phyloP scores from a whole-genome alignment of 2,113 vertebrate species.

The Hippoglossus stenolepis region DNA sequence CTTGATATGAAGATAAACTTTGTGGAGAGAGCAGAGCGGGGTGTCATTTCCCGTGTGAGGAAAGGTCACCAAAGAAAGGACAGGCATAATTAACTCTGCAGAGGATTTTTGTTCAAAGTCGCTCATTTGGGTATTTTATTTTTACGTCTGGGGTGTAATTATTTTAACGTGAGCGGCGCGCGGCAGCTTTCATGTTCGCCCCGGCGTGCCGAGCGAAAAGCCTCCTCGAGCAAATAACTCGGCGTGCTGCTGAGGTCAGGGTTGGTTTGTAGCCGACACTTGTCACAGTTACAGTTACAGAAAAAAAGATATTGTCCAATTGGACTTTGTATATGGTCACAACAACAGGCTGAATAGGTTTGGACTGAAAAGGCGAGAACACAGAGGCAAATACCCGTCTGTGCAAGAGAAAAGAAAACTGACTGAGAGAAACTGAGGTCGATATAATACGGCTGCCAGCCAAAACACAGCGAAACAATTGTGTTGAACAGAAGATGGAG shows the following conservation, averaged over 20 bases:
- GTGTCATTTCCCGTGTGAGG: constrained; percentile 55
- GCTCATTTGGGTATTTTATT: constrained; percentile 17
- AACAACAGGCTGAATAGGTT: no score
- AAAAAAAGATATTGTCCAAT: no score
- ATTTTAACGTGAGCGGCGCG: not conserved
- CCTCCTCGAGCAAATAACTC: not conserved
- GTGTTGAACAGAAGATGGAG: no score
- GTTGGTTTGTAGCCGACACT: no score
- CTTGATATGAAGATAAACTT: constrained; percentile 75
- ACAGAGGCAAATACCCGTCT: no score
- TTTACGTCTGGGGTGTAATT: constrained; percentile 27
- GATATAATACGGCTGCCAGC: no score
- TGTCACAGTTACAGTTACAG: no score
- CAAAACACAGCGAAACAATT: no score
- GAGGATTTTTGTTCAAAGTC: constrained; percentile 31
- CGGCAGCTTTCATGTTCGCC: constrained; percentile 38
- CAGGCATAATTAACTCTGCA: constrained; percentile 63
- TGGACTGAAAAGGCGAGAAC: no score
- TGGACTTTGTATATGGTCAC: no score
- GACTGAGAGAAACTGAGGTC: no score
- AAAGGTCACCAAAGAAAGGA: constrained; percentile 72
- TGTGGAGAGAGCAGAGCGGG: constrained; percentile 49
- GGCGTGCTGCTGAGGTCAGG: not conserved
- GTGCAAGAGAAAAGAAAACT: no score
- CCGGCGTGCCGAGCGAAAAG: not conserved